These are phyloP conservation scores for Trichopria drosophilae DNA, from an alignment of 2,888 invertebrate genomes.

Conservation along the genomic window DNA sequence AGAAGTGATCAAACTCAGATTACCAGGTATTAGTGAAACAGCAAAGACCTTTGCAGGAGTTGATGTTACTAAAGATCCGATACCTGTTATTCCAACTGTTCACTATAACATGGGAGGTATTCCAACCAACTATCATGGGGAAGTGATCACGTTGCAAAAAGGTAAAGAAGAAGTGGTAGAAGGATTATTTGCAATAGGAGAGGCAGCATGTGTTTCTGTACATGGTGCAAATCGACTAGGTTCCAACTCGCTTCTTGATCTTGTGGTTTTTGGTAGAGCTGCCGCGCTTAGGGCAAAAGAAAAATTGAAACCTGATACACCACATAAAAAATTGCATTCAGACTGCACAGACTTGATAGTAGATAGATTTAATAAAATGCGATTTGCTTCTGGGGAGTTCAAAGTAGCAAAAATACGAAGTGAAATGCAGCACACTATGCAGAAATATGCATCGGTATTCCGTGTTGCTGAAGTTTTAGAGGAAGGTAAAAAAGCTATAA, in stretches of 20 bases:
- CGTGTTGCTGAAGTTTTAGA: slow-evolving; percentile 9
- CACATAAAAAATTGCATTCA: slow-evolving; percentile 69
- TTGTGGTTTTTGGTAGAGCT: slow-evolving; percentile 96
- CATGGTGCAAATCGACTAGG: slow-evolving; percentile 97
- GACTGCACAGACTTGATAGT: slow-evolving; percentile 53
- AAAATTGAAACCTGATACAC: slow-evolving; percentile 80
- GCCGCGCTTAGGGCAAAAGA: slow-evolving; percentile 86
- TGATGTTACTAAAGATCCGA: slow-evolving; percentile 93
- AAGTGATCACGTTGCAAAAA: slow-evolving; percentile 64
- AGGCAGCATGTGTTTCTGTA: slow-evolving; percentile 90
- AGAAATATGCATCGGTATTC: slow-evolving; percentile 67
- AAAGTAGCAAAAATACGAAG: slow-evolving; percentile 66
- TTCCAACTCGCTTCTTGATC: slow-evolving; percentile 93
- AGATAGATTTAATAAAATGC: slow-evolving; percentile 21
- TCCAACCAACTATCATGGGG: slow-evolving; percentile 94
- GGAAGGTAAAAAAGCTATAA: slow-evolving; percentile 9
- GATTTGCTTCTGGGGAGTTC: slow-evolving; percentile 32
- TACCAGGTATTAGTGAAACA: slow-evolving; percentile 95
- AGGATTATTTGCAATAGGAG: slow-evolving; percentile 91
- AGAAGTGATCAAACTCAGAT: slow-evolving; percentile 77
- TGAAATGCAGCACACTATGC: slow-evolving; percentile 69
- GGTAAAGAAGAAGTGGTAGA: slow-evolving; percentile 72
- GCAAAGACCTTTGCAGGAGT: slow-evolving; percentile 98
- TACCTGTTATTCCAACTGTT: slow-evolving; percentile 96
- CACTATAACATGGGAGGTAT: slow-evolving; percentile 99